These are phyloP conservation scores for Paramisgurnus dabryanus DNA, from an alignment of 2,113 vertebrate genomes.

Conservation along the genomic window DNA sequence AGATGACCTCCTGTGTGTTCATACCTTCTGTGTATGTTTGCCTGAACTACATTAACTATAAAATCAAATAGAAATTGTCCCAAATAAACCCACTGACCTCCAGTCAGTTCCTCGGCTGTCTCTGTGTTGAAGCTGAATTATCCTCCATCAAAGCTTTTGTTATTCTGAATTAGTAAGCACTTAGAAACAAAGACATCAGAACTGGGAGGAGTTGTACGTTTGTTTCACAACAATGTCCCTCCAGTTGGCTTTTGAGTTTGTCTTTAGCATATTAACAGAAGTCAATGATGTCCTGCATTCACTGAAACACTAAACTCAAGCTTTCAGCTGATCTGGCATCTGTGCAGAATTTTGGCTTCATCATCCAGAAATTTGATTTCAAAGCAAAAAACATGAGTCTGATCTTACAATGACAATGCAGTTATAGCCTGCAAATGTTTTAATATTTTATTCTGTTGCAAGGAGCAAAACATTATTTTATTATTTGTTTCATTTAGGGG, in stretches of 20 bases:
- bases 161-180: slow-evolving; percentile 28
- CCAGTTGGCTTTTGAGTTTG: background rate
- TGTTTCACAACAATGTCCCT: background rate
- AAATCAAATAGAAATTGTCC: background rate
- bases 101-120: background rate
- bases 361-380: too few relatives aligned
- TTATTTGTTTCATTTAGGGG: too few relatives aligned
- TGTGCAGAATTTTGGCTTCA: too few relatives aligned
- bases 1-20: slow-evolving; percentile 27
- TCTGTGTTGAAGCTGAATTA: slow-evolving; percentile 14
- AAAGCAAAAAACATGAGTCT: too few relatives aligned
- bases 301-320: background rate
- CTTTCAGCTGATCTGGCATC: background rate
- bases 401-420: too few relatives aligned
- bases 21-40: background rate
- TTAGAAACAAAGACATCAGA: slow-evolving; percentile 4
- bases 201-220: background rate
- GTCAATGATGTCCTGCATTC: background rate
- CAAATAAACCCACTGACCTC: background rate
- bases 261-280: slow-evolving; percentile 23
- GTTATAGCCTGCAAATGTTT: too few relatives aligned
- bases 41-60: too few relatives aligned
- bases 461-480: too few relatives aligned
- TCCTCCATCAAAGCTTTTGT: slow-evolving; percentile 46
- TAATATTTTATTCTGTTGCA: too few relatives aligned